A percentile compares a stretch with the other conserved stretches of the same genome.
These are phyloP conservation scores for Melangyna quadrimaculata DNA, from an alignment of 2,888 invertebrate genomes.

Conservation along the genomic window DNA sequence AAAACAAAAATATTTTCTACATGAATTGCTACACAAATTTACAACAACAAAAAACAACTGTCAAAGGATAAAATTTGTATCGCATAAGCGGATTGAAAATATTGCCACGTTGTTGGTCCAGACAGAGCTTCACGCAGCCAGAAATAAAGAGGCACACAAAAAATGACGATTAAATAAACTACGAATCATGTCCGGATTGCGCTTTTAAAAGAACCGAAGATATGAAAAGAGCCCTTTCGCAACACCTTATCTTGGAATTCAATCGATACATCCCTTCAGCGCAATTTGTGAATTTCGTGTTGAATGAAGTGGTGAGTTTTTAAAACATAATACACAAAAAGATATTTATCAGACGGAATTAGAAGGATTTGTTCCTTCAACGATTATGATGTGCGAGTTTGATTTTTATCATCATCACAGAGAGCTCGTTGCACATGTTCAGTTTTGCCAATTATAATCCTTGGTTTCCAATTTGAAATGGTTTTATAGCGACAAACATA, in stretches of 20 bases:
- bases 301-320: conserved; percentile 58
- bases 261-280: conserved; percentile 62
- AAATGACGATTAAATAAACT: conserved; percentile 21
- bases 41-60: background rate
- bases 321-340: conserved; percentile 33
- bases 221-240: background rate
- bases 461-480: conserved; percentile 9
- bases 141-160: background rate
- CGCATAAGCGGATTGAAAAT: conserved; percentile 68
- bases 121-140: background rate
- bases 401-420: conserved; percentile 42
- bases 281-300: conserved; percentile 55
- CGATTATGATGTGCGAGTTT: conserved; percentile 34
- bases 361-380: conserved; percentile 61
- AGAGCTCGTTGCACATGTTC: conserved; percentile 56
- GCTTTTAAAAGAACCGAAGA: conserved; percentile 26
- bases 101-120: conserved; percentile 40
- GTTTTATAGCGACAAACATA: conserved; percentile 22
- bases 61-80: conserved; percentile 47
- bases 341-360: conserved; percentile 62
- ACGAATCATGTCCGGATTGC: conserved; percentile 38
- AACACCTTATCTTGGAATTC: conserved; percentile 39
- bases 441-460: conserved; percentile 59
- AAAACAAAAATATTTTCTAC: conserved; percentile 49
- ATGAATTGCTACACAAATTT: conserved; percentile 39